Base-by-base conservation (phyloP, 2,888 invertebrate species). In the Parnassius apollo region DNA sequence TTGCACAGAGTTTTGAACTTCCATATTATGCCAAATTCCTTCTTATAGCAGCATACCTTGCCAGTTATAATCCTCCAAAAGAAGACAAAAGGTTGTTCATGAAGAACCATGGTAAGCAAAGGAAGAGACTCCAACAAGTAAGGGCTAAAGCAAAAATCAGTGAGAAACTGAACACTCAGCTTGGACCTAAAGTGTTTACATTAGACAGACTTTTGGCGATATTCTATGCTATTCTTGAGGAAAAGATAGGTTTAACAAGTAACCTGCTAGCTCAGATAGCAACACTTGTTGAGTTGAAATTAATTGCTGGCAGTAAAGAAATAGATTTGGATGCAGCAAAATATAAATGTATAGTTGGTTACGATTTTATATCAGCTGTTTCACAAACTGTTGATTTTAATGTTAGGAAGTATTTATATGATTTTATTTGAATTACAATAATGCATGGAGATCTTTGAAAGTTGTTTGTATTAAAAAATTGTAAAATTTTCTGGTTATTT, bases 1-100 rank as follows among this genome's bases (percentile, higher is more conserved):
- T 94, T 71, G 94, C 94, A 0, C 94, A 94, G 68, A 94, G 94
- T 59, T 93, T 96, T 45, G 96, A 97, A 75, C 79, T 98, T 3
- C 98, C 98, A 0, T 97, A 94, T 78, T 98, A 97, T 84, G 96
- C 97, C 0, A 98, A 98, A 83, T 98, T 94, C 81, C 91, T 98
- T 46, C 88, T 98, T 2, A 96, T 98, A 42, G 97, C 98, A 9
- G 96, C 98, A 0, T 98, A 97, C 80, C 89, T 98, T 65, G 98
- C 98, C 0, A 98, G 98, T 45, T 97, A 98, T 81, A 98, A 98
- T 83, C 96, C 98, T 1, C 94, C 96, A 0, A 96, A 96, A 72
- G 95, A 96, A 70, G 98, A 98, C 80, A 97, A 96, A 76, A 91
- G 96, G 55, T 89, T 98, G 53, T 98, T 98, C 81, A 94, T 97